Base-by-base conservation (phyloP, 2,797 vertebrate genomes). In the Odontamblyopus lacepedii region DNA sequence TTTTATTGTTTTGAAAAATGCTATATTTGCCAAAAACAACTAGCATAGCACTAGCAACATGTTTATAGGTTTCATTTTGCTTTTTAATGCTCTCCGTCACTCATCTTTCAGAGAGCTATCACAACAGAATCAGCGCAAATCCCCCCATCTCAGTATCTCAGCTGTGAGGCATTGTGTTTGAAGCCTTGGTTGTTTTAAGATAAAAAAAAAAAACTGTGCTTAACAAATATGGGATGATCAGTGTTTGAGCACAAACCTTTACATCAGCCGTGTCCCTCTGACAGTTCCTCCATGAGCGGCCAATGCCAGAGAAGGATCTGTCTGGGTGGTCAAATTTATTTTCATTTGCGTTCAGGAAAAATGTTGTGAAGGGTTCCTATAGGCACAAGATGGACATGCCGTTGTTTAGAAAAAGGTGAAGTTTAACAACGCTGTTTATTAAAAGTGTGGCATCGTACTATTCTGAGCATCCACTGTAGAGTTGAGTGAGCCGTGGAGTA, bases 211-310 rank as follows among this genome's bases (percentile, higher is more conserved):
- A 35, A 35, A 8, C 7, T 38, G 35, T 9, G 35, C 12, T 44
- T 13, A 44, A 44, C 38, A 41, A 13, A 8, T 56, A 9, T 56
- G 8, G 2, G 5, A 26, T 56, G n/a, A 56, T 23, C 8, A 9
- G 53, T 13, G 6, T 35, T 16, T 66, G 13, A 13, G 13, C 38
- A 41, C 13, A 16, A 89, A 98, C 98, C 95, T 97, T 98, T 61
- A 99, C 97, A 78, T 99, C 98, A 32, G 97, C 97, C 6, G 98
- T 99, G 89, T 99, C 97, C 85, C 98, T 95, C 92, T 99, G 98
- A 86, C 97, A 97, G 82, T 96, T 99, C 88, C 97, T 95, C 98
- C 98, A 99, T 13, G 97, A 96, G 50, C 95, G 94, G 50, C 96
- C 94, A 63, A 99, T 96, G 4, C 97, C 96, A 15, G 98, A 98